phyloP scores from a whole-genome alignment of 2,113 vertebrate species.

The Oreochromis niloticus region DNA sequence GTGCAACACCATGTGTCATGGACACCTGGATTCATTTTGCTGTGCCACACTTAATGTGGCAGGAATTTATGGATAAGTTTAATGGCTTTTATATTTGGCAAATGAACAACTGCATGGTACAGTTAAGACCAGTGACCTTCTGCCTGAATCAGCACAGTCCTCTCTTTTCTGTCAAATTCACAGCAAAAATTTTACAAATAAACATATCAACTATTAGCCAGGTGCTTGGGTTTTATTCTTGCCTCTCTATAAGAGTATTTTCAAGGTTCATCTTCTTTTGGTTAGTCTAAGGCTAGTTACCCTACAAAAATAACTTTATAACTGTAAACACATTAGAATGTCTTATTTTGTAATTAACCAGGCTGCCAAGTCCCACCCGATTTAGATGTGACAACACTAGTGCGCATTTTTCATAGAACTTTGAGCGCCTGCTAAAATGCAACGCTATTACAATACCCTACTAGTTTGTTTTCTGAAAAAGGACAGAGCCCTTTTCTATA shows the following conservation, averaged over 20 bases:
- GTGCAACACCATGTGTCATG: background rate
- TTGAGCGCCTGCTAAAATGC: background rate
- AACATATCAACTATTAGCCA: background rate
- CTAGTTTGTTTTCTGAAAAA: background rate
- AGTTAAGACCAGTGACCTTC: background rate
- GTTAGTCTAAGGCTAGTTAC: accelerated
- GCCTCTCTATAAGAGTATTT: background rate
- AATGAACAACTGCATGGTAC: background rate
- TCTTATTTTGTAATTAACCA: background rate
- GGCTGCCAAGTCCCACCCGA: background rate
- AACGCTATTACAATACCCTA: background rate
- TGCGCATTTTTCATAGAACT: background rate
- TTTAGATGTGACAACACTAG: background rate
- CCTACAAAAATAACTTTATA: background rate
- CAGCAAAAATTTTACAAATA: background rate
- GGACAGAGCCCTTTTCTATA: background rate
- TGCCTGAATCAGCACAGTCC: background rate
- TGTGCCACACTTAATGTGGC: background rate
- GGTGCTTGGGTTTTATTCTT: background rate
- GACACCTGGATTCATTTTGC: background rate
- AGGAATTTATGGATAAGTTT: background rate
- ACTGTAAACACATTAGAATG: background rate
- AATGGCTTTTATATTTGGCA: background rate
- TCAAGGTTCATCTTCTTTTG: background rate
- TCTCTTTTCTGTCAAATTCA: background rate